A percentile compares a stretch with the other conserved stretches of the same genome.
Conservation (phyloP, 2,113 vertebrate species). For the Rafetus swinhoei region DNA sequence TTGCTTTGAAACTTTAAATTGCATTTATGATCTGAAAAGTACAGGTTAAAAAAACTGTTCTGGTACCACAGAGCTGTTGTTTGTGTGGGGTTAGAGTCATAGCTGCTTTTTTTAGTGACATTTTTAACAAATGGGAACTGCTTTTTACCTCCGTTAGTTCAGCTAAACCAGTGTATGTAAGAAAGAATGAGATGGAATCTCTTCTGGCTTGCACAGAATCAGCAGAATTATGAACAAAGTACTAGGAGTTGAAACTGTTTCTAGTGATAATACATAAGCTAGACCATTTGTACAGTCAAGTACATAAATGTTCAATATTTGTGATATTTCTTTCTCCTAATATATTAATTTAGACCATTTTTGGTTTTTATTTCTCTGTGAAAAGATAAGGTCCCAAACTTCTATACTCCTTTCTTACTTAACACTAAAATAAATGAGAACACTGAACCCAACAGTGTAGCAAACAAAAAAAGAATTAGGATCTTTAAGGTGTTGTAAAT, state of each 20-base stretch:
- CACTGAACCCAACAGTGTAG: neutral
- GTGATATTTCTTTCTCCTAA: neutral
- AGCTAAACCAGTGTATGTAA: neutral
- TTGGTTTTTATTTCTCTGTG: neutral
- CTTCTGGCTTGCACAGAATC: neutral
- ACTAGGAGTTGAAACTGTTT: neutral
- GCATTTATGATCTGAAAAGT: neutral
- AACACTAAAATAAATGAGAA: neutral
- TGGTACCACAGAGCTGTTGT: neutral
- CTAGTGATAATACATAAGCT: neutral
- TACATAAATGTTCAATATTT: rapidly evolving
- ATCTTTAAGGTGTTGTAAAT: neutral
- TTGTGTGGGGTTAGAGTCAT: neutral
- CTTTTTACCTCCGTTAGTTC: neutral
- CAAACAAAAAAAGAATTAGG: neutral
- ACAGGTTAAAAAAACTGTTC: neutral
- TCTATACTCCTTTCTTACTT: neutral
- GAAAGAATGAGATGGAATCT: rapidly evolving
- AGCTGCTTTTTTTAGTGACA: neutral
- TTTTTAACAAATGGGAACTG: neutral
- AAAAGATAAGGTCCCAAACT: neutral
- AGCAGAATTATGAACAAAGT: neutral
- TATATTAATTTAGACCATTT: neutral
- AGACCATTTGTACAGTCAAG: neutral
- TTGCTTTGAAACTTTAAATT: neutral